Base-by-base conservation (phyloP, 2,888 invertebrate species). In the Alcis repandata region DNA sequence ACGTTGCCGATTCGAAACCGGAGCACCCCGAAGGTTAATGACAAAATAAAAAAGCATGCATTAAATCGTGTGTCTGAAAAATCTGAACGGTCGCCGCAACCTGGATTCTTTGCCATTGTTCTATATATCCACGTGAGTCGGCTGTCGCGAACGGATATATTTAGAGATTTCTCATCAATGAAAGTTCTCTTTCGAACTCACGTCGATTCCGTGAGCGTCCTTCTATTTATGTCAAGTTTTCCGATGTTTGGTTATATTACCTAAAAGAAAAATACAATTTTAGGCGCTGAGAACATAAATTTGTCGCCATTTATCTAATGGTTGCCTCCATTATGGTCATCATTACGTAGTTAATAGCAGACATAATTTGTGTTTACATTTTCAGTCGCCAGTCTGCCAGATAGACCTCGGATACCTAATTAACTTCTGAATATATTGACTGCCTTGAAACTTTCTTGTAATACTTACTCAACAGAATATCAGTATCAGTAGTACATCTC, bases 1-100 rank as follows among this genome's bases (percentile, higher is more conserved):
- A 86, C 90, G 89, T 88, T 87, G 88, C 87, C 86, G 88, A 89
- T 90, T 87, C 87, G 87, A 87, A 91, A 89, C 88, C 90, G 89
- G 91, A 91, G 91, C 91, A 90, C 87, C 86, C 80, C 87, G 91
- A 91, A 92, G 92, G 91, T 91, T 91, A 91, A 91, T 91, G 90
- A 91, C 90, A 90, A 89, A 91, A 90, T 90, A 90, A 91, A 73
- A 90, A 70, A 90, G 83, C 89, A 85, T 88, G 87, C 88, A 89
- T 89, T 87, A 86, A 90, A 88, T 83, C 79, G 84, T 88, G 87
- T 88, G 87, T 85, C 80, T 80, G 80, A 74, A 76, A 74, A 70
- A 72, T 73, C 56, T 71, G 70, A 79, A 75, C 83, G 79, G 75
- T 72, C 75, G 73, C 74, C 80, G 78, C 79, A 79, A 77, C 75